Conservation (phyloP, 1,140 invertebrate genomes). For the Bradysia coprophila region DNA sequence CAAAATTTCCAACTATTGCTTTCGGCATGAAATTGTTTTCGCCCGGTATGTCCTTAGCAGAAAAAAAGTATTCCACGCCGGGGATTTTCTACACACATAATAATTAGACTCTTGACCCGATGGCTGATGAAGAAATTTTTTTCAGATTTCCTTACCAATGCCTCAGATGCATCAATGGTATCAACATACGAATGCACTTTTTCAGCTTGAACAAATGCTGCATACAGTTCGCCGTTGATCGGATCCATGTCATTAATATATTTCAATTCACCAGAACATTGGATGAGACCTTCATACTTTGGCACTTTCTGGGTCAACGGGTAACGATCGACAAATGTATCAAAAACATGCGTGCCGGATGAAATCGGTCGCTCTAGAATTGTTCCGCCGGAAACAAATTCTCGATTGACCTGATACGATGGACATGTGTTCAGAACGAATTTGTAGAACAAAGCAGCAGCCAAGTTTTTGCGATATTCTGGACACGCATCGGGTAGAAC, state of each 20-base stretch:
- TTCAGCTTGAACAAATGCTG: slow-evolving; percentile 38
- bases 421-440: too few relatives aligned
- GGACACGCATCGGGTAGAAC: slow-evolving; percentile 41
- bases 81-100: slow-evolving; percentile 30
- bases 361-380: slow-evolving; percentile 39
- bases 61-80: slow-evolving; percentile 44
- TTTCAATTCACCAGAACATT: slow-evolving; percentile 46
- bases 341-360: slow-evolving; percentile 42
- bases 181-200: slow-evolving; percentile 30
- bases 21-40: too few relatives aligned
- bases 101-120: too few relatives aligned
- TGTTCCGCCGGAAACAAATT: slow-evolving; percentile 26
- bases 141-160: slow-evolving; percentile 31
- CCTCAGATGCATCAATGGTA: slow-evolving; percentile 32
- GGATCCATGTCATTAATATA: slow-evolving; percentile 43
- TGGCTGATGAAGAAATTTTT: too few relatives aligned
- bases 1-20: slow-evolving; percentile 37
- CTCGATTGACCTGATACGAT: slow-evolving; percentile 13
- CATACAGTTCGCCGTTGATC: slow-evolving; percentile 35
- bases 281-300: slow-evolving; percentile 49
- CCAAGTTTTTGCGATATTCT: slow-evolving; percentile 41
- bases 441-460: slow-evolving; percentile 50
- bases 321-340: slow-evolving; percentile 41
- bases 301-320: slow-evolving; percentile 51
- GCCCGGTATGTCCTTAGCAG: too few relatives aligned